Evolutionary conservation across 2,113 vertebrate genomes (phyloP).

Genomic region (Cranoglanis bouderius): DNA sequence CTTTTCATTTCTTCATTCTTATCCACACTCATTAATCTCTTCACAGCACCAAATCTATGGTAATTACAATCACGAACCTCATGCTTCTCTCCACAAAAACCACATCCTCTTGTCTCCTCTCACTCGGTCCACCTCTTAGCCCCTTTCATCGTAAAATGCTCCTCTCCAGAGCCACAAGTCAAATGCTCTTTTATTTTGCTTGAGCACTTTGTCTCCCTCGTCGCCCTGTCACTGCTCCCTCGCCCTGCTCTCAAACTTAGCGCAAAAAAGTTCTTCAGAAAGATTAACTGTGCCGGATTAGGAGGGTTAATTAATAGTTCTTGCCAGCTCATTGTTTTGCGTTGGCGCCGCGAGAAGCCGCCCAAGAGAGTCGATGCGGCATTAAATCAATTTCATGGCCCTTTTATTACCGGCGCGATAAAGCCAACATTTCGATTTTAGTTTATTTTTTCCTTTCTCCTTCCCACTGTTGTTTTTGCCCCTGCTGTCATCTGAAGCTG

Average conservation of each 20-base stretch:
- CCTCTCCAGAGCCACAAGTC: constrained; percentile 41
- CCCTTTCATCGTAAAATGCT: constrained; percentile 53
- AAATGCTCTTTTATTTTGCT: constrained; percentile 1
- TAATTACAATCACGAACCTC: constrained; percentile 64
- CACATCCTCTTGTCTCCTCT: not conserved
- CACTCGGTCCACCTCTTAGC: not conserved
- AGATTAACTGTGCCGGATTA: constrained; percentile 81
- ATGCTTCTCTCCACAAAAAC: constrained; percentile 53
- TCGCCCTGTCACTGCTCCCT: constrained; percentile 60
- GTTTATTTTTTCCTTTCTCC: constrained; percentile 60
- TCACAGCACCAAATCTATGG: constrained; percentile 62
- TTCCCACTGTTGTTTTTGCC: constrained; percentile 73
- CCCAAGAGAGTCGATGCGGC: constrained; percentile 82
- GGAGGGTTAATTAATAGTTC: constrained; percentile 84
- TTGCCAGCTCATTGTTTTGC: constrained; percentile 80
- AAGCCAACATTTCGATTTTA: constrained; percentile 80
- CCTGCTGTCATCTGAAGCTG: constrained; percentile 37
- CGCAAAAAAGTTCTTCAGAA: constrained; percentile 73
- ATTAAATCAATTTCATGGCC: constrained; percentile 88
- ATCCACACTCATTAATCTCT: constrained; percentile 54
- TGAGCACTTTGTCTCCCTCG: not conserved
- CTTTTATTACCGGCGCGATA: constrained; percentile 80
- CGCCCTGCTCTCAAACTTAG: constrained; percentile 73
- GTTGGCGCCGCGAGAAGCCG: constrained; percentile 71
- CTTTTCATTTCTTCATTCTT: constrained; percentile 58